These are phyloP conservation scores for Trichomycterus rosablanca DNA, from an alignment of 2,113 vertebrate species.

Conservation along the genomic window DNA sequence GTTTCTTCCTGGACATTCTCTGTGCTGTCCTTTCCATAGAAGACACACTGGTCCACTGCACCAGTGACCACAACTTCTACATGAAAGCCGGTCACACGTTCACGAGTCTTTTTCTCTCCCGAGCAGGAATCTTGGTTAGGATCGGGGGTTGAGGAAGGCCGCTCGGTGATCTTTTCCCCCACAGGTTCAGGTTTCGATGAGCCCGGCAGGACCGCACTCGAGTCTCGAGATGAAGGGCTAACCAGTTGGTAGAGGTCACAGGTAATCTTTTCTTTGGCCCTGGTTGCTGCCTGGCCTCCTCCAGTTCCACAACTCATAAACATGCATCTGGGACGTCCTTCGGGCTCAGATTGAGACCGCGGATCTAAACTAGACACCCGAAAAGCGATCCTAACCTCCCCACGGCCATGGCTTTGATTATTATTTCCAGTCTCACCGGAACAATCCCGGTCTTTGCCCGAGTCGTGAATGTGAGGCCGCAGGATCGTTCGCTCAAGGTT, in stretches of 20 bases:
- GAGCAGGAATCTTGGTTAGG: conserved; percentile 48
- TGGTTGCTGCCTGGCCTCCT: conserved; percentile 57
- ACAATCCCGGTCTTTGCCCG: conserved; percentile 40
- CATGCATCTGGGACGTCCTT: conserved; percentile 68
- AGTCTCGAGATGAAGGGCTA: conserved; percentile 77
- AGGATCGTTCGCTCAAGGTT: conserved; percentile 61
- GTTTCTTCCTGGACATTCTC: conserved; percentile 90
- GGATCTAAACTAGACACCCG: conserved; percentile 81
- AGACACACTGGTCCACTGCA: conserved; percentile 89
- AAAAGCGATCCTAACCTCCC: conserved; percentile 89
- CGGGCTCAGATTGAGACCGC: conserved; percentile 63
- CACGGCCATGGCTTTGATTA: conserved; percentile 58
- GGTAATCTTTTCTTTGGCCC: conserved; percentile 91
- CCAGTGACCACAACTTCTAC: conserved; percentile 94
- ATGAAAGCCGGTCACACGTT: conserved; percentile 80
- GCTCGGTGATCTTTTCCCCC: conserved; percentile 51
- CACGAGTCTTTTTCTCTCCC: conserved; percentile 64
- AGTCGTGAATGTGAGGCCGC: conserved; percentile 34
- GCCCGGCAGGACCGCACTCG: conserved; percentile 72
- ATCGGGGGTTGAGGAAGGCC: conserved; percentile 46
- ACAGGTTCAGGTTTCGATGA: conserved; percentile 63
- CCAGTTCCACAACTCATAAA: conserved; percentile 77
- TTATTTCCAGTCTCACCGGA: conserved; percentile 28
- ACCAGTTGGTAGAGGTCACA: conserved; percentile 92
- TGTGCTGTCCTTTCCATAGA: conserved; percentile 86